Evolutionary conservation across 2,888 invertebrate species (phyloP), one percentile per base, ranked within the genome.

Genomic region (Augochlorella aurata): DNA sequence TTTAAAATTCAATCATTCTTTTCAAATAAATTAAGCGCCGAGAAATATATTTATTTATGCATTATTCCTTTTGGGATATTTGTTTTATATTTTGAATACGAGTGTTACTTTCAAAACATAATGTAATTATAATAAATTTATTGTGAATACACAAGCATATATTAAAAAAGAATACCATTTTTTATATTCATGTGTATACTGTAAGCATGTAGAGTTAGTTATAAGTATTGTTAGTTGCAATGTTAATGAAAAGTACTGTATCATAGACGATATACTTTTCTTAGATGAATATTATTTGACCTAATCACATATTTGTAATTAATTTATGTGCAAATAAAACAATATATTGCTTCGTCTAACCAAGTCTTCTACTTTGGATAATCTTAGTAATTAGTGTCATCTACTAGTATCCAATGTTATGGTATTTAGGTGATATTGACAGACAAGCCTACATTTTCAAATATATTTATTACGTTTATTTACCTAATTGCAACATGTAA

Each of bases 311-410:
- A 88, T 92, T 92, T 92, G 87, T 90, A 89, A 90, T 89, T 91
- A 90, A 90, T 90, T 91, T 91, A 90, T 90, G 88, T 83, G 87
- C 86, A 85, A 91, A 92, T 89, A 91, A 92, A 90, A 88, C 89
- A 91, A 90, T 91, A 92, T 90, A 91, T 92, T 92, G 89, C 89
- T 91, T 91, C 86, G 75, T 74, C 77, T 66, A 79, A 84, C n/a
- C 77, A n/a, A 38, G 74, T 65, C 14, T 68, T 72, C 67, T 9
- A 5, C 2, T 66, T 12, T n/a, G 24, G 3, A 14, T 80, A 49
- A 45, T 12, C 58, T 52, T 24, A 38, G 21, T 21, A n/a, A 16
- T 61, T 44, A 16, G 38, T 18, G 44, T 12, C 1, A 21, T 58
- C 14, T 14, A 38, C 18, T 14, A 38, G 12, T 12, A 9, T 18